Evolutionary conservation across 1,140 invertebrate genomes (phyloP), one percentile per base, ranked within the genome.

Genomic region (Periplaneta americana): DNA sequence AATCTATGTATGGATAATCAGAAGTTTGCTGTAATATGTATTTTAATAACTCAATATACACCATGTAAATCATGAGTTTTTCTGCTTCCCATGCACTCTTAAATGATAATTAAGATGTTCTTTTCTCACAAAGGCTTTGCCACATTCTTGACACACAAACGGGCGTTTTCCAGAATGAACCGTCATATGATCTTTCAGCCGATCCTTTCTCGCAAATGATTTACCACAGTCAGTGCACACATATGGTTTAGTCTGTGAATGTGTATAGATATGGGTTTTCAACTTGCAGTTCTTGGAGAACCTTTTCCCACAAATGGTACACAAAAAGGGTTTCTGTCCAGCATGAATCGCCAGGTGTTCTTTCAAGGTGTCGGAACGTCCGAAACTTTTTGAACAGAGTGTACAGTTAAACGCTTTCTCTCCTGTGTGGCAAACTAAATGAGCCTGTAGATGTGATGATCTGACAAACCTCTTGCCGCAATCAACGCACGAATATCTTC

Each of bases 391-490:
- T 10, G 88, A 88, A 83, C 90, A 91, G 33, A 88, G 87, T 35
- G 85, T 84, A 83, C 91, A 92, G 82, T 89, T 83, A 83, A 88
- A 89, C 33, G 89, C 89, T 83, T 91, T 91, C 76, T 91, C 90
- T 74, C 89, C 88, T 4, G 91, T 92, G 85, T 93, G 92, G 82
- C 91, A 91, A 79, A 89, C 86, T 39, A 89, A 82, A 82, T 91
- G 90, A 78, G 89, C 88, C 37, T 88, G 90, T 31, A 91, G 84
- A 18, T 89, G 90, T 76, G 88, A 89, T 82, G 88, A 89, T 83
- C 90, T 89, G 4, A 88, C 88, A 84, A 91, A 91, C 3, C 87
- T 87, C 82, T 91, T 91, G 74, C 88, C 88, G 83, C 90, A 91
- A 80, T 89, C 74, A 8, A 33, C 76, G 83, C 86, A 87, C 57